Evolutionary conservation across 23 tunicate genomes (phyloP), one percentile per base, ranked within the genome.

Genomic region (Botrylloides violaceus): DNA sequence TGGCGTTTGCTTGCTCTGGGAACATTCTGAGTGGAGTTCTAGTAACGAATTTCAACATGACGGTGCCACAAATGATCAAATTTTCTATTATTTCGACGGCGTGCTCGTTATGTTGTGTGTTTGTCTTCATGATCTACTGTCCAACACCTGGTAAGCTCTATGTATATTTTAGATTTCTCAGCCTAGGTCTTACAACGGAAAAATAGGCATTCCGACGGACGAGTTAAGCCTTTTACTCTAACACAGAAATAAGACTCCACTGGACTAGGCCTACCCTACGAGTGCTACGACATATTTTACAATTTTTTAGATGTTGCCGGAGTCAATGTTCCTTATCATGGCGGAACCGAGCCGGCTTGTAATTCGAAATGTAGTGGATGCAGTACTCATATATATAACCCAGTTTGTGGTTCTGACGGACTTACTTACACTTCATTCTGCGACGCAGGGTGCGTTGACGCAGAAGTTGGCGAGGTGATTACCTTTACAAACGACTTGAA

Each of bases 321-420:
- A 23, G 94, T 64, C 2, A 79, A 75, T 24, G 63, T 58, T 15
- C 64, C 64, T 7, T 74, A 80, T 68, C 50, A 56, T 15, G 66
- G 66, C n/a, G 24, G 38, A 0, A 15, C 65, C 15, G 60, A 31
- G 4, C 22, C 71, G 3, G 36, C 71, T 33, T 89, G 96, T 36
- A 73, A 78, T 35, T 37, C 56, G 12, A 6, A 27, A 3, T 43
- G 38, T 61, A 76, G 98, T 47, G 59, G 76, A 1, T 91, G 98
- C 61, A 36, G 57, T 34, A 32, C 75, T 20, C 74, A 84, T 27
- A 26, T 49, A 36, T 83, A 33, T 34, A 75, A 84, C 49, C 98
- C 98, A 19, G 85, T 91, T 22, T 91, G 98, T 76, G 86, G 84
- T 1, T 37, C 79, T 1, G 86, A 91, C 55, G 81, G 79, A 2